Evolutionary conservation across 2,888 invertebrate genomes (phyloP).

Genomic region (Agonum fuliginosum): DNA sequence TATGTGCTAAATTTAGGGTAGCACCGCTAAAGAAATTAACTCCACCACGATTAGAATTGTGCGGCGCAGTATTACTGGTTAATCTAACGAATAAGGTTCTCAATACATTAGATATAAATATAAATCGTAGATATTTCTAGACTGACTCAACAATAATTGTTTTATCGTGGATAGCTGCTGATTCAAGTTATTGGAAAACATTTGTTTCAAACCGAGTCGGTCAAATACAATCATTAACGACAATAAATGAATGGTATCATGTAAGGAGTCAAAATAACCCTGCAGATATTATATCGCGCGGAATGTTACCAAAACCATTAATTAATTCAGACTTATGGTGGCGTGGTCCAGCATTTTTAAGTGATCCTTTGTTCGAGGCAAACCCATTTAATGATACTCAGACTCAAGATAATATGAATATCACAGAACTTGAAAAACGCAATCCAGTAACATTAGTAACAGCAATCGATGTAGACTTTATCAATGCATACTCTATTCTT

Average conservation of each 20-base stretch:
- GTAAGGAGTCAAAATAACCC: conserved; percentile 51
- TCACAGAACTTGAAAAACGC: not conserved
- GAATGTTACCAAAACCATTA: not conserved
- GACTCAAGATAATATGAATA: not conserved
- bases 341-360: too few relatives aligned
- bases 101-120: not conserved
- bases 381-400: too few relatives aligned
- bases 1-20: too few relatives aligned
- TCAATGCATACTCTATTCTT: not conserved
- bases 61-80: not conserved
- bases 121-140: not conserved
- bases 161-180: not conserved
- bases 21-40: too few relatives aligned
- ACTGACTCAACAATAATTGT: not conserved
- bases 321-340: not conserved
- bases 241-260: conserved; percentile 34
- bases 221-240: conserved; percentile 41
- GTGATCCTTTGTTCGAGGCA: too few relatives aligned
- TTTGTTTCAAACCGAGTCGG: not conserved
- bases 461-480: not conserved
- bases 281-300: conserved; percentile 52
- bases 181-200: not conserved
- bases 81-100: not conserved
- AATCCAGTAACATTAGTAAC: not conserved
- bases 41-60: too few relatives aligned